A percentile compares a stretch with the other conserved stretches of the same genome.
phyloP scores from a whole-genome alignment of 2,888 invertebrate genomes.

The Isoperla grammatica region DNA sequence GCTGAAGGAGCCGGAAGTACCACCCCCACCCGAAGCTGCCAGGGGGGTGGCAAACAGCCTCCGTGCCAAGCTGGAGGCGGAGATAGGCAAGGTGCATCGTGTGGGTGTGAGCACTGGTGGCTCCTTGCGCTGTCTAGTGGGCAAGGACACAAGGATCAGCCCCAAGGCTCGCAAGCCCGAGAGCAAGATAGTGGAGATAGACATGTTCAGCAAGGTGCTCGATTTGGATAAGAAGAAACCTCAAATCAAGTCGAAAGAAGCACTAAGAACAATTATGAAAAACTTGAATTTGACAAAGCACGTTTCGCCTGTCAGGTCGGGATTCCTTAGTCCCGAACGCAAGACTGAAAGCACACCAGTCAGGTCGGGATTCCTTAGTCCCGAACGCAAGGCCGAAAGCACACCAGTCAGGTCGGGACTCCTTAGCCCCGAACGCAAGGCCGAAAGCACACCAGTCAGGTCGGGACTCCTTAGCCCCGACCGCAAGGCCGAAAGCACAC shows the following conservation, averaged over 20 bases:
- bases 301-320: too few species aligned
- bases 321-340: too few species aligned
- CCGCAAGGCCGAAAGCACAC: too few species aligned
- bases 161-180: not conserved
- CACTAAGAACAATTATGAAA: not conserved
- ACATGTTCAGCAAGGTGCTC: constrained; percentile 9
- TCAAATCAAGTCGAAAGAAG: not conserved
- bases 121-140: constrained; percentile 21
- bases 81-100: constrained; percentile 28
- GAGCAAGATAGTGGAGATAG: constrained; percentile 6
- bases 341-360: too few species aligned
- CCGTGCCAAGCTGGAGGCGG: constrained; percentile 25
- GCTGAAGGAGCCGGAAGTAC: not conserved
- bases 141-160: constrained; percentile 21
- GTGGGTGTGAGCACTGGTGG: constrained; percentile 29
- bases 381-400: too few species aligned
- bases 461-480: too few species aligned
- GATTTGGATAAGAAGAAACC: constrained; percentile 1
- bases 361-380: constrained; percentile 5
- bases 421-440: constrained; percentile 21
- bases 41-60: constrained; percentile 12
- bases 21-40: not conserved
- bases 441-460: constrained; percentile 22
- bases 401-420: not conserved
- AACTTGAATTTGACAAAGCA: too few species aligned